Percentiles rank a stretch among this genome's conserved stretches.
Conservation (phyloP, 37 sponge, comb jelly and placozoan species). For the Oopsacas minuta region DNA sequence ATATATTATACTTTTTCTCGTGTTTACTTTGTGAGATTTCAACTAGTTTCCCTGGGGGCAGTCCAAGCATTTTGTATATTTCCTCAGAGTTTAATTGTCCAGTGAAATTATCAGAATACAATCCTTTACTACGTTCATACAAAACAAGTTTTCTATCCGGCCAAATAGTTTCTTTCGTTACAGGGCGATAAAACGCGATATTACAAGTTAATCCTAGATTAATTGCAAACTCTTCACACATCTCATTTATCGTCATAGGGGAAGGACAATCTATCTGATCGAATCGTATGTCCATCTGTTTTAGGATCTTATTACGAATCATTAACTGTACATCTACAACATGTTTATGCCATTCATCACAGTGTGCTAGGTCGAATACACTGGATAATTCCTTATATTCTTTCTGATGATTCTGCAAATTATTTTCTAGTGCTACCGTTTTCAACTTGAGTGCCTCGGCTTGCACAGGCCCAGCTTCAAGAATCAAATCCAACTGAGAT, state of each 20-base stretch:
- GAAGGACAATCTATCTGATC: not conserved
- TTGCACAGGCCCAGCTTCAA: not conserved
- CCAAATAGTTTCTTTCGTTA: conserved; percentile 54
- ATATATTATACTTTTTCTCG: conserved; percentile 20
- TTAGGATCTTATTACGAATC: not conserved
- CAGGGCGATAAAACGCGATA: conserved; percentile 51
- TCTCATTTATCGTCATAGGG: conserved; percentile 37
- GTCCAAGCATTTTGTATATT: conserved; percentile 34
- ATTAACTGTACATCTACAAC: not conserved
- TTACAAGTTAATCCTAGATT: conserved; percentile 53
- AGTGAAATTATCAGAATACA: conserved; percentile 60
- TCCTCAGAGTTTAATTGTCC: conserved; percentile 34
- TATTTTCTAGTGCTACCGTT: not conserved
- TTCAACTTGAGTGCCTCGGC: not conserved
- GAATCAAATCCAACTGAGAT: not conserved
- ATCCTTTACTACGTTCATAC: conserved; percentile 26
- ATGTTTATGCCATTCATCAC: not conserved
- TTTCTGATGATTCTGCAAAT: not conserved
- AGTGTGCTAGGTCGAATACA: not conserved
- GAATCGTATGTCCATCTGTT: not conserved
- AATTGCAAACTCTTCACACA: conserved; percentile 35
- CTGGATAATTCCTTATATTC: not conserved
- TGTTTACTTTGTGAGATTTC: conserved; percentile 39
- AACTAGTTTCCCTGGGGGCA: conserved; percentile 42
- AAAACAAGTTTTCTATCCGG: conserved; percentile 44